Conservation (phyloP, 2,888 invertebrate species). For the Phengaris alcon region DNA sequence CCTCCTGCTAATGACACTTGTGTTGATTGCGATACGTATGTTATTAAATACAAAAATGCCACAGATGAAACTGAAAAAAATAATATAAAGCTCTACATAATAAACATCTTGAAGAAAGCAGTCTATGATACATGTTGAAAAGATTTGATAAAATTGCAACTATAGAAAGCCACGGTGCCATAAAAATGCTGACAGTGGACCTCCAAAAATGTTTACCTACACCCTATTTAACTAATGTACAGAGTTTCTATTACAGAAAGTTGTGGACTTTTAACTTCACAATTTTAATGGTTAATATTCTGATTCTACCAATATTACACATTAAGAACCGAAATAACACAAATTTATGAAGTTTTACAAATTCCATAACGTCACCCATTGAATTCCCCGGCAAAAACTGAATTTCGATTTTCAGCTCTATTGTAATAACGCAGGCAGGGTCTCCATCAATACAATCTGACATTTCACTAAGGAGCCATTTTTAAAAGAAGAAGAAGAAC, state of each 20-base stretch:
- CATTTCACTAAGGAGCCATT: no score
- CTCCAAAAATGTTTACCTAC: background rate
- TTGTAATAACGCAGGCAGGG: no score
- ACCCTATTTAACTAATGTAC: background rate
- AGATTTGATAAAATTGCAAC: background rate
- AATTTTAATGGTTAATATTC: no score
- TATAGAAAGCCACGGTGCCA: background rate
- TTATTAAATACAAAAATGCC: background rate
- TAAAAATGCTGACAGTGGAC: background rate
- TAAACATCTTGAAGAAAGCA: background rate
- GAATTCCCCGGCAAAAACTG: no score
- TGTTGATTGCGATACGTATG: background rate
- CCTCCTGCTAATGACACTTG: conserved; percentile 1
- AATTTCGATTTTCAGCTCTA: no score
- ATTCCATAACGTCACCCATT: no score
- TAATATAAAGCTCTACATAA: background rate
- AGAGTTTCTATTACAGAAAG: background rate
- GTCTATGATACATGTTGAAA: background rate
- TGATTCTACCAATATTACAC: no score
- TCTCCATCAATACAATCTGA: no score
- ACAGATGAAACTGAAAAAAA: background rate
- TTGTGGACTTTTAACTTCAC: background rate
- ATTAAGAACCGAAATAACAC: no score
- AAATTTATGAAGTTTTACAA: no score
- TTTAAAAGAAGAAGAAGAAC: no score